Conservation (phyloP, 35 echinoderm and acorn worm genomes). For the Stichopus chloronotus region DNA sequence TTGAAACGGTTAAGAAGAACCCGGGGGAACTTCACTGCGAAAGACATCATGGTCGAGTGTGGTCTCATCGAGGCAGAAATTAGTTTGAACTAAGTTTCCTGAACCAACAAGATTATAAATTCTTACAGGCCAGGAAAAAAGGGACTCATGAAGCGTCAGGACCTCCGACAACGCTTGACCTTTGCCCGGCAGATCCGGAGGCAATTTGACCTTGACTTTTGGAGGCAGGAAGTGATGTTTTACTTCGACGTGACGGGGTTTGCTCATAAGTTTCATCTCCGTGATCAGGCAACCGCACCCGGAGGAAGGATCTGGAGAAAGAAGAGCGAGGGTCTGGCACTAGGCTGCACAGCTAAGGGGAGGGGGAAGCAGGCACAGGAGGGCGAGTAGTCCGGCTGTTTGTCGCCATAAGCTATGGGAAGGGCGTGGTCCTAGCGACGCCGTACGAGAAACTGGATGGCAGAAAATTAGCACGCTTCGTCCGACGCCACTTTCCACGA, state of each 20-base stretch:
- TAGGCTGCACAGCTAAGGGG: constrained; percentile 23
- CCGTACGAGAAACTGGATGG: background rate
- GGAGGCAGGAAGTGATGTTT: constrained; percentile 11
- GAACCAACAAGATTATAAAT: background rate
- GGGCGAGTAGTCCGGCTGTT: background rate
- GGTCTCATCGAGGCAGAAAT: background rate
- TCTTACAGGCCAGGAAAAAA: background rate
- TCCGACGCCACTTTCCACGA: background rate
- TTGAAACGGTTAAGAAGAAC: background rate
- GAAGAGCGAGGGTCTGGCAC: background rate
- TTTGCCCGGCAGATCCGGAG: background rate
- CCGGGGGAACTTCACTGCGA: background rate
- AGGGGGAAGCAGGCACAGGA: constrained; percentile 24
- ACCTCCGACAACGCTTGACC: background rate
- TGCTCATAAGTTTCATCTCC: background rate
- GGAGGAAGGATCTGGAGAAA: constrained; percentile 10
- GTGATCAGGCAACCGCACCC: background rate
- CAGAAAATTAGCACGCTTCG: background rate
- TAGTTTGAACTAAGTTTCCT: background rate
- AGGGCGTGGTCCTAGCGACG: constrained; percentile 7
- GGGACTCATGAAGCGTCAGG: background rate
- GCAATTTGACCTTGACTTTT: no score
- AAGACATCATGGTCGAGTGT: background rate
- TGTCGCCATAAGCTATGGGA: constrained; percentile 9
- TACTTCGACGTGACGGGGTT: background rate